Evolutionary conservation across 2,113 vertebrate species (phyloP).

Genomic region (Spilogale gracilis): DNA sequence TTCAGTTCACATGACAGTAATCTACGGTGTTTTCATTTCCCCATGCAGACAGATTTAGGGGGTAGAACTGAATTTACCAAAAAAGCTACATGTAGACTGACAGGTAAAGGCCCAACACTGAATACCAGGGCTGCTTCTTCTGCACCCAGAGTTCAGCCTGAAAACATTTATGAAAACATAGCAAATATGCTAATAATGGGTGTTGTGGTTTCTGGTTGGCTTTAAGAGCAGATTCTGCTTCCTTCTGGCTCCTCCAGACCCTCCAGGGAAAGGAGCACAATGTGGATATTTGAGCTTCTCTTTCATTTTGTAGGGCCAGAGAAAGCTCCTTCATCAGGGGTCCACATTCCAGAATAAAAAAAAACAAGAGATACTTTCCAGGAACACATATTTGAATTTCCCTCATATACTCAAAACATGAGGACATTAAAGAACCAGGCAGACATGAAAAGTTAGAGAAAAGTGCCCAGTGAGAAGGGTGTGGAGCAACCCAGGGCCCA

Average conservation of each 20-base stretch:
- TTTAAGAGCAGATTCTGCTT: neutral
- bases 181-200: neutral
- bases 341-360: neutral
- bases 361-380: neutral
- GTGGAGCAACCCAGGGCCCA: neutral
- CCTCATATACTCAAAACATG: neutral
- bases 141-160: neutral
- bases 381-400: neutral
- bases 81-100: neutral
- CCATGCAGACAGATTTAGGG: neutral
- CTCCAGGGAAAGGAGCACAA: neutral
- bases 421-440: neutral
- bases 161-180: neutral
- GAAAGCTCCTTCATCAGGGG: neutral
- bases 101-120: neutral
- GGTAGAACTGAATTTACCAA: neutral
- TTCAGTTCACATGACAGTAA: neutral
- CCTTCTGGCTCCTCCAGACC: neutral
- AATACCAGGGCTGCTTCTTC: neutral
- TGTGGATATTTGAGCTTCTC: neutral
- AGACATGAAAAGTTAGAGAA: neutral
- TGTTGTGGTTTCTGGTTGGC: neutral
- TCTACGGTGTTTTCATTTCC: neutral
- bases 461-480: neutral
- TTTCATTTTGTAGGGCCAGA: neutral